Conservation (phyloP, 2,888 invertebrate species). For the Trichopoda pennipes region DNA sequence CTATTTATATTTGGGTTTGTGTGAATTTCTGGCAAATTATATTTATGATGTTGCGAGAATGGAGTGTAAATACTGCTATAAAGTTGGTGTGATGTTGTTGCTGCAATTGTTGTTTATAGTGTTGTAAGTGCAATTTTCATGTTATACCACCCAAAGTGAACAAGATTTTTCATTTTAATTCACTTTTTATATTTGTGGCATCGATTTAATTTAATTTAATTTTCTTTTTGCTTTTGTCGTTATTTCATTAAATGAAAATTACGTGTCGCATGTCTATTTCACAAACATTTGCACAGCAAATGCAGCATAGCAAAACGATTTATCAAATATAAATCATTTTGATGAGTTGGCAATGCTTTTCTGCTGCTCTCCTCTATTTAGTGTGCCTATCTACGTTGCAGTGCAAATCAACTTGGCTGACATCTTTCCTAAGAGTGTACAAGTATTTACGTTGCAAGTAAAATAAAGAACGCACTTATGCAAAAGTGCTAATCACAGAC, state of each 20-base stretch:
- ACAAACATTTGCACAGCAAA: constrained; percentile 65
- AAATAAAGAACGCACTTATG: constrained; percentile 39
- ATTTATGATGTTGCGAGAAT: constrained; percentile 65
- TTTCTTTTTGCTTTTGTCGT: neutral
- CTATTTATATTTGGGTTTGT: constrained; percentile 21
- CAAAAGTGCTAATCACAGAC: constrained; percentile 58
- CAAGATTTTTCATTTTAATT: constrained; percentile 69
- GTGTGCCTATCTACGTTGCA: neutral
- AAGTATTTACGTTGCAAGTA: constrained; percentile 19
- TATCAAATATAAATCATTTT: constrained; percentile 80
- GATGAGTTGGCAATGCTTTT: constrained; percentile 72
- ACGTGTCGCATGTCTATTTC: constrained; percentile 67
- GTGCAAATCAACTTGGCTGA: constrained; percentile 51
- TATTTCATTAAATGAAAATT: constrained; percentile 63
- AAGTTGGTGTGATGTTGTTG: constrained; percentile 22
- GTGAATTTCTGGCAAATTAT: constrained; percentile 36
- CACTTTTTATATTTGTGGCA: constrained; percentile 65
- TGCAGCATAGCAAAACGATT: constrained; percentile 73
- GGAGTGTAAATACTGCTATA: constrained; percentile 32
- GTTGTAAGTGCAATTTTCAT: constrained; percentile 70
- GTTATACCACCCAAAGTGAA: constrained; percentile 78
- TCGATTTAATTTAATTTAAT: constrained; percentile 64
- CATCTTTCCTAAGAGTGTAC: constrained; percentile 31
- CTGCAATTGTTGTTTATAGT: constrained; percentile 58
- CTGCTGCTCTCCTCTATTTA: constrained; percentile 14